A percentile compares a stretch with the other conserved stretches of the same genome.
These are phyloP conservation scores for Acrossocheilus fasciatus DNA, from an alignment of 2,797 vertebrate species.

Conservation along the genomic window DNA sequence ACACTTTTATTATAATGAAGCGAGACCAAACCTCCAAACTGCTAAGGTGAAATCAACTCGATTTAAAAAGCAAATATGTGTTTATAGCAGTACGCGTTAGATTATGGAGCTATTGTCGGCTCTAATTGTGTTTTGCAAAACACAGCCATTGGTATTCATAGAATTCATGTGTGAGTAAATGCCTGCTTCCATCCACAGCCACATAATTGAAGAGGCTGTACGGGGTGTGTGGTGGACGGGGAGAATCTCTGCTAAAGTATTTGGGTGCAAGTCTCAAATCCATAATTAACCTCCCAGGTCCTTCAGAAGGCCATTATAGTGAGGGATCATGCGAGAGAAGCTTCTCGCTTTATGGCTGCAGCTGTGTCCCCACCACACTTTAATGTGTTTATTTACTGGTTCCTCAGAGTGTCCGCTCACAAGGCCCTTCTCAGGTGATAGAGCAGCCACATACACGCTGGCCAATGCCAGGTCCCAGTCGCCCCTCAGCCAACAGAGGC, in stretches of 20 bases:
- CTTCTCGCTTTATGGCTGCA: constrained; percentile 71
- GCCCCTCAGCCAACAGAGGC: constrained; percentile 59
- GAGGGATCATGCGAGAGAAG: constrained; percentile 61
- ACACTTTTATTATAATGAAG: constrained; percentile 62
- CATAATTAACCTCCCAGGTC: constrained; percentile 80
- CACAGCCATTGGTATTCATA: constrained; percentile 77
- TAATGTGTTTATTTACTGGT: constrained; percentile 77
- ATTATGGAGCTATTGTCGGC: constrained; percentile 70
- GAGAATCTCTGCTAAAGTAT: constrained; percentile 70
- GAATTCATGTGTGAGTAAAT: constrained; percentile 77
- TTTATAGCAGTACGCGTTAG: constrained; percentile 69
- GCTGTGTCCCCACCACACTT: constrained; percentile 73
- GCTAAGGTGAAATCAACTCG: constrained; percentile 65
- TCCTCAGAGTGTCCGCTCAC: constrained; percentile 66
- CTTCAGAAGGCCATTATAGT: constrained; percentile 69
- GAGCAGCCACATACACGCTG: constrained; percentile 53
- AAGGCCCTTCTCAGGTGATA: constrained; percentile 63
- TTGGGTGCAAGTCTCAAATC: constrained; percentile 74
- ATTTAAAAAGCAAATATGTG: constrained; percentile 75
- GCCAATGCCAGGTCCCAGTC: constrained; percentile 43
- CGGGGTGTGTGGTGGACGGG: constrained; percentile 56
- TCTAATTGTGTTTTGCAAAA: constrained; percentile 79
- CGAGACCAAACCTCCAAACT: constrained; percentile 46
- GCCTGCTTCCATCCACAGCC: constrained; percentile 69
- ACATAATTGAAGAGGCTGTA: constrained; percentile 75